A percentile compares a stretch with the other conserved stretches of the same genome.
Evolutionary conservation across 1,140 invertebrate species (phyloP).

Genomic region (Macrostomum lignano): DNA sequence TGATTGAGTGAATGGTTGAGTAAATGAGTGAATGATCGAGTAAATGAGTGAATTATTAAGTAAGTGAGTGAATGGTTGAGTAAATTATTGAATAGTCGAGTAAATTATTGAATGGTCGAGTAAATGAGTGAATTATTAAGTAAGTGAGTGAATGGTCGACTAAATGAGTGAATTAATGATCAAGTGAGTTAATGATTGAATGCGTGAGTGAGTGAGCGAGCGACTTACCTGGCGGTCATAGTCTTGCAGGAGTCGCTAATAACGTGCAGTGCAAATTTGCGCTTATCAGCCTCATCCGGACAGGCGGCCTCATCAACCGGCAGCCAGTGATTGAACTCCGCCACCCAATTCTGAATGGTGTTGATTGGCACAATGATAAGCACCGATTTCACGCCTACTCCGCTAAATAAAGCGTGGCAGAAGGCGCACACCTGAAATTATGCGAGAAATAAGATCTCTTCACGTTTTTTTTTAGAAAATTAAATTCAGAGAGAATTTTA

Average conservation of each 20-base stretch:
- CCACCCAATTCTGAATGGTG: conserved; percentile 80
- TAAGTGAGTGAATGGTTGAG: too few species aligned
- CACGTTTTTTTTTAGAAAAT: not conserved
- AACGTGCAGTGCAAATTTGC: conserved; percentile 58
- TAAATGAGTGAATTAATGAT: too few species aligned
- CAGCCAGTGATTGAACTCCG: conserved; percentile 86
- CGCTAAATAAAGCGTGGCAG: conserved; percentile 68
- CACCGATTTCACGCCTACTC: conserved; percentile 57
- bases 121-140: too few species aligned
- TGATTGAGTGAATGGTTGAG: too few species aligned
- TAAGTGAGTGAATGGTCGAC: too few species aligned
- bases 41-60: too few species aligned
- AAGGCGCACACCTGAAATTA: conserved; percentile 46
- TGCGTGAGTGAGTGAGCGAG: too few species aligned
- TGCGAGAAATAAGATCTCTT: not conserved
- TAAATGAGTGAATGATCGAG: too few species aligned
- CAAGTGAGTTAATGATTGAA: too few species aligned
- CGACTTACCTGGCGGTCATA: conserved; percentile 42
- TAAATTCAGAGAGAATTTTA: too few species aligned
- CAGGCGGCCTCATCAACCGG: conserved; percentile 30
- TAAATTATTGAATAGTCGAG: too few species aligned
- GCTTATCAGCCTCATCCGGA: conserved; percentile 8
- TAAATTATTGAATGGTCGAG: too few species aligned
- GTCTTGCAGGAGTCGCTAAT: conserved; percentile 80
- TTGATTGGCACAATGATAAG: conserved; percentile 94